These are phyloP conservation scores for Meleagris gallopavo DNA, from an alignment of 2,113 vertebrate genomes.

Conservation along the genomic window DNA sequence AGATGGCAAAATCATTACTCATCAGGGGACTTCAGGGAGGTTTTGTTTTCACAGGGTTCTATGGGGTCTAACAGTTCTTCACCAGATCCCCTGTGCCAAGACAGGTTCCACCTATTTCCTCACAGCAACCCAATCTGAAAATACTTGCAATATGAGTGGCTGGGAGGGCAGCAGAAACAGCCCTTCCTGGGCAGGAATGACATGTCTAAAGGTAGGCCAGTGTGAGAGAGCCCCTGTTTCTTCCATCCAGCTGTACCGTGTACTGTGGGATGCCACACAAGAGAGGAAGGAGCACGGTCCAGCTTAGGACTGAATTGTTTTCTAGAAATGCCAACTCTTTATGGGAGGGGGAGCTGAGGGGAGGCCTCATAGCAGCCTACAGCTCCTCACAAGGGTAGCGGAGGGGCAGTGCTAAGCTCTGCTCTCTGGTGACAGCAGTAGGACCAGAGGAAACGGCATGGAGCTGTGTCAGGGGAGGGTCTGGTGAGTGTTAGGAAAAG, in stretches of 20 bases:
- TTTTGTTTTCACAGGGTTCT: not conserved
- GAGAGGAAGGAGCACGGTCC: not conserved
- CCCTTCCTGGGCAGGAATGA: not conserved
- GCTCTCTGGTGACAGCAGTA: no score
- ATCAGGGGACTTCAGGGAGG: not conserved
- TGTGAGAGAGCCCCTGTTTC: not conserved
- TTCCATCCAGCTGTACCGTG: not conserved
- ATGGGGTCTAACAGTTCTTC: not conserved
- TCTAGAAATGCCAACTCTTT: not conserved
- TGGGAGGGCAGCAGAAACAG: not conserved
- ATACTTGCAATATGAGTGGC: not conserved
- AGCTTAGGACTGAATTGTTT: not conserved
- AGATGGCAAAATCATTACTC: rapidly evolving
- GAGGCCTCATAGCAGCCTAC: no score
- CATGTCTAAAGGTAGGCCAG: not conserved
- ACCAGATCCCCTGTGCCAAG: not conserved
- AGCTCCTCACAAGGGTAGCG: no score
- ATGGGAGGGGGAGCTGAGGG: no score
- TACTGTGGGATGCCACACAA: not conserved
- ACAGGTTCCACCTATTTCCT: not conserved
- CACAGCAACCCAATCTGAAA: not conserved
- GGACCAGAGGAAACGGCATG: no score
- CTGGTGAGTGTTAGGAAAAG: no score
- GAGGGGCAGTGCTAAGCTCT: no score
- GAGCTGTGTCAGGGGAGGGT: no score